A percentile compares a stretch with the other conserved stretches of the same genome.
Evolutionary conservation across 2,113 vertebrate species (phyloP).

Genomic region (Nycticebus coucang): DNA sequence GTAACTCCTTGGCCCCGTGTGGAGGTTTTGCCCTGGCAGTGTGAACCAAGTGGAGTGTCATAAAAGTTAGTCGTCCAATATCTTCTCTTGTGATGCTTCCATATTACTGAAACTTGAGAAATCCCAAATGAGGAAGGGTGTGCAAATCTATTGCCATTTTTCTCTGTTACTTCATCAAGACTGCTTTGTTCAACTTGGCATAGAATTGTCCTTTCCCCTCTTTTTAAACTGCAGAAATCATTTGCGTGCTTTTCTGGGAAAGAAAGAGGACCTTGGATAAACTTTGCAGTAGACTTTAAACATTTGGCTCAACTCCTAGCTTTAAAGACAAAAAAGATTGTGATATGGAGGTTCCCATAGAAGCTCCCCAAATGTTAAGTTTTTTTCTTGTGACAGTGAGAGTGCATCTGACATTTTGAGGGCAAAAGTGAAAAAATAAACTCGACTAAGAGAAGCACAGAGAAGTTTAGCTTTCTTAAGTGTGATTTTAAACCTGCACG

Average conservation of each 20-base stretch:
- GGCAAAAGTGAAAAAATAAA: neutral
- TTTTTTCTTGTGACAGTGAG: neutral
- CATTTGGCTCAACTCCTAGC: neutral
- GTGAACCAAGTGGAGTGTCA: too few species aligned
- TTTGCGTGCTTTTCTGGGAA: neutral
- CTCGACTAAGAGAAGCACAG: neutral
- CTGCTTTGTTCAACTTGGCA: neutral
- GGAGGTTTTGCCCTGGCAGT: neutral
- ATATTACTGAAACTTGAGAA: neutral
- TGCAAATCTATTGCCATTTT: neutral
- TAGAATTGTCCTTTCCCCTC: neutral
- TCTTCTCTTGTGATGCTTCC: neutral
- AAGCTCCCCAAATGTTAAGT: neutral
- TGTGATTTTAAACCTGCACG: neutral
- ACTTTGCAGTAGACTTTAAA: slow-evolving; percentile 8
- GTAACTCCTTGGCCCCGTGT: too few species aligned
- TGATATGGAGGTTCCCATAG: neutral
- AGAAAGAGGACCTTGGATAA: neutral
- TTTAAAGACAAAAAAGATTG: neutral
- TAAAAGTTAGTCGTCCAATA: neutral
- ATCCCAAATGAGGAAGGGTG: too few species aligned
- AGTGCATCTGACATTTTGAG: neutral
- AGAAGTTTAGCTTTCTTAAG: neutral
- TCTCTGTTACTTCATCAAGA: neutral
- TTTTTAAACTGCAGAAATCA: neutral